Percentiles rank a stretch among this genome's conserved stretches.
These are phyloP conservation scores for Crenuchus spilurus DNA, from an alignment of 2,797 vertebrate species.

Conservation along the genomic window DNA sequence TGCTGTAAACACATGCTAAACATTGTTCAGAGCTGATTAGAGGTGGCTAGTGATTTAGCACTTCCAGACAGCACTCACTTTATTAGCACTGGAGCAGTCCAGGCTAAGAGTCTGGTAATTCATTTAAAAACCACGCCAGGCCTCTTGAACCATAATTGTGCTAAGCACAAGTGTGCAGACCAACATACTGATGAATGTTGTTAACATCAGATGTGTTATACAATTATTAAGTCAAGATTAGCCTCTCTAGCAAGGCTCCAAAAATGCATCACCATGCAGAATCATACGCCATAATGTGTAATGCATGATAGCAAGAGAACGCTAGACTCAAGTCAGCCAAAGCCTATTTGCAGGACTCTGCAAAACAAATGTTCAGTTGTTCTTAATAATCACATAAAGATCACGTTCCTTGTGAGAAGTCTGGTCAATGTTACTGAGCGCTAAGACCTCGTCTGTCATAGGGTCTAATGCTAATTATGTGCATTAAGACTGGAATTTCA, in stretches of 20 bases:
- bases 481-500: constrained; percentile 36
- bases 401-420: constrained; percentile 23
- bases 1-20: constrained; percentile 72
- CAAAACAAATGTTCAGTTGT: constrained; percentile 37
- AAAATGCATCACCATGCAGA: not conserved
- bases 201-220: constrained; percentile 28
- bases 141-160: constrained; percentile 62
- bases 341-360: constrained; percentile 19
- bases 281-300: not conserved
- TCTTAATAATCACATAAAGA: constrained; percentile 28
- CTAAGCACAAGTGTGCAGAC: constrained; percentile 70
- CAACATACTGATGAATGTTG: constrained; percentile 73
- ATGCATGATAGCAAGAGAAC: not conserved
- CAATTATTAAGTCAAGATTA: not conserved
- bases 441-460: constrained; percentile 29
- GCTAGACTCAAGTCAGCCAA: constrained; percentile 12
- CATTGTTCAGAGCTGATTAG: constrained; percentile 72
- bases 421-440: constrained; percentile 29
- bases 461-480: constrained; percentile 27
- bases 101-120: constrained; percentile 66
- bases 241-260: not conserved
- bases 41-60: constrained; percentile 71
- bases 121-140: constrained; percentile 62
- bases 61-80: constrained; percentile 68
- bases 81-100: constrained; percentile 68